phyloP scores from a whole-genome alignment of 2,113 vertebrate genomes.

The Hemicordylus capensis region DNA sequence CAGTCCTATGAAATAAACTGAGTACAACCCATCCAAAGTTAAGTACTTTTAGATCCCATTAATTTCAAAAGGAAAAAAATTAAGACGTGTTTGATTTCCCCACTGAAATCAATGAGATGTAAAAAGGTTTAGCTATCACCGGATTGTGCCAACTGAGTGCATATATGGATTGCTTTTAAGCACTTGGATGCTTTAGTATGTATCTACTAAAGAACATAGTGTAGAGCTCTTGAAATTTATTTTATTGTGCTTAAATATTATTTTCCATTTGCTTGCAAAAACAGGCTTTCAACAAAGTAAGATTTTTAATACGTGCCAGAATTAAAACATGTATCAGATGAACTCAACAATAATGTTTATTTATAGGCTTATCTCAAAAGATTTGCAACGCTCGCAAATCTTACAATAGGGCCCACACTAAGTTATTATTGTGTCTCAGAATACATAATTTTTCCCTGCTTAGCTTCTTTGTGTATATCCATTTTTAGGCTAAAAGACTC shows the following conservation, averaged over 20 bases:
- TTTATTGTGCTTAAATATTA: slow-evolving; percentile 39
- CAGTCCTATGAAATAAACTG: neutral
- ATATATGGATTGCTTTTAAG: neutral
- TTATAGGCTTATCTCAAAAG: slow-evolving; percentile 52
- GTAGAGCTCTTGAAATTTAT: neutral
- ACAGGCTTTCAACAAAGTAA: slow-evolving; percentile 29
- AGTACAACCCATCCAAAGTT: neutral
- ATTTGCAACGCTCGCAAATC: slow-evolving; percentile 28
- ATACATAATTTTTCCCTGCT: slow-evolving; percentile 46
- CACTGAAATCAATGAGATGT: neutral
- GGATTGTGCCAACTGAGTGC: neutral
- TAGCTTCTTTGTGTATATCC: slow-evolving; percentile 40
- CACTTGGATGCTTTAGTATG: neutral
- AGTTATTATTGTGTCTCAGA: slow-evolving; percentile 37
- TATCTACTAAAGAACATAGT: neutral
- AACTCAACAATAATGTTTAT: slow-evolving; percentile 46
- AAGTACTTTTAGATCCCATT: neutral
- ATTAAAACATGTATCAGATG: slow-evolving; percentile 62
- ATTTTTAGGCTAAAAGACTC: slow-evolving; percentile 50
- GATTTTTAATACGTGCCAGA: slow-evolving; percentile 26
- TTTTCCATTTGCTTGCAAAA: slow-evolving; percentile 46
- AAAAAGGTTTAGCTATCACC: neutral
- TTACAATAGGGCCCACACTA: slow-evolving; percentile 43
- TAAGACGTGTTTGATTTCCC: neutral
- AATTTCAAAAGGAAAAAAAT: neutral